These are phyloP conservation scores for Heliconius hortense DNA, from an alignment of 2,888 invertebrate species.

Conservation along the genomic window DNA sequence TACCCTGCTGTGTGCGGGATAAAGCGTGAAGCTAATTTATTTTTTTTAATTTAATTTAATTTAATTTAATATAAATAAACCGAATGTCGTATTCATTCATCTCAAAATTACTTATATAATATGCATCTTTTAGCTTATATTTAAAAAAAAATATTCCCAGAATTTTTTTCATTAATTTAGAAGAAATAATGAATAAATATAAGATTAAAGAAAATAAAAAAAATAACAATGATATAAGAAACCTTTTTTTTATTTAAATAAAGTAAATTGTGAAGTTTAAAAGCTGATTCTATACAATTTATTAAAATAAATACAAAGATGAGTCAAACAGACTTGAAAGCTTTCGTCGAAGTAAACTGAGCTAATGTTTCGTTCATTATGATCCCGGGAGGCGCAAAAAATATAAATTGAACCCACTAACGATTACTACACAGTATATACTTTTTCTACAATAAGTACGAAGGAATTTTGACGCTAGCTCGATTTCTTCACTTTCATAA, in stretches of 20 bases:
- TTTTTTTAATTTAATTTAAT: too few species aligned
- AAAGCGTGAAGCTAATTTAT: too few species aligned
- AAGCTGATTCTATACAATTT: slow-evolving; percentile 22
- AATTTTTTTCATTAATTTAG: neutral
- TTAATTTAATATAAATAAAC: too few species aligned
- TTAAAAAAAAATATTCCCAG: neutral
- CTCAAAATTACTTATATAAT: neutral
- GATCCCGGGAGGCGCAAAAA: slow-evolving; percentile 61
- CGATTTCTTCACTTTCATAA: slow-evolving; percentile 14
- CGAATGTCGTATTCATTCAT: too few species aligned
- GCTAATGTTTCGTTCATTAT: slow-evolving; percentile 78
- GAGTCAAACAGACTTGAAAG: slow-evolving; percentile 70
- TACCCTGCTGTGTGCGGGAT: too few species aligned
- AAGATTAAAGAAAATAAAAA: neutral
- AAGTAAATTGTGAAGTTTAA: slow-evolving; percentile 1
- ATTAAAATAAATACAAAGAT: slow-evolving; percentile 53
- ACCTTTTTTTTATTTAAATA: neutral
- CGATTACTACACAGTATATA: slow-evolving; percentile 48
- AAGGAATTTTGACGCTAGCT: slow-evolving; percentile 32
- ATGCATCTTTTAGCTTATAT: too few species aligned
- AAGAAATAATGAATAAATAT: too few species aligned
- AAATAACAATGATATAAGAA: neutral
- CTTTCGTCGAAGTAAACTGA: slow-evolving; percentile 69
- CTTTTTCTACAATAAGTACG: slow-evolving; percentile 48
- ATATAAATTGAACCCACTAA: slow-evolving; percentile 65